Evolutionary conservation across 30 jellyfish, hydroid and myxozoan species (phyloP), one percentile per base, ranked within the genome.

Genomic region (Mastigias papua): DNA sequence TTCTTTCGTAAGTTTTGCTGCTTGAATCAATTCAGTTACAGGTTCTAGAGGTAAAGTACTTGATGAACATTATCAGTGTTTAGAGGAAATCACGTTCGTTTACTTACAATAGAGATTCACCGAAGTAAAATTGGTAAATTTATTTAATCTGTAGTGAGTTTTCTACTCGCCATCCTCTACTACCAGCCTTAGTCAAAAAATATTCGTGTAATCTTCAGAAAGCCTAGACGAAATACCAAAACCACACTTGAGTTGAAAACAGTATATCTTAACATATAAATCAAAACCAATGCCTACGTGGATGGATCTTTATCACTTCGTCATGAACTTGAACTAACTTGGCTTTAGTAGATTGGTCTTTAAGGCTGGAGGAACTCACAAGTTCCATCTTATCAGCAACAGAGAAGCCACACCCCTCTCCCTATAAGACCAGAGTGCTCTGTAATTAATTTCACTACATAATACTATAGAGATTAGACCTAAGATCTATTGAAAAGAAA

Each of bases 371-470:
- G 16, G 97, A 82, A 8, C 32, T 26, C 64, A 82, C 33, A 37
- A 90, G 64, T 34, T 81, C 86, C 35, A 81, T 23, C 37, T 80
- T 76, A 69, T 90, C 97, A 2, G 81, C 50, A 5, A 16, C 51
- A 32, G 82, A 49, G 30, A 50, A 67, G 1, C 51, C 32, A 29
- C 35, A 19, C 17, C 91, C 89, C 17, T 90, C 94, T 29, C 69
- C 84, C 97, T 90, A 54, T 30, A 49, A 42, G 32, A 63, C 0
- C 34, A 37, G 1, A 73, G 17, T n/a, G 23, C 17, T 26, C 17
- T 31, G 1, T 13, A 30, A 28, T 21, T 0, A 26, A 16, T 0
- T 9, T 65, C 15, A 17, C 23, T n/a, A n/a, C n/a, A n/a, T n/a
- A n/a, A n/a, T n/a, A n/a, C n/a, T n/a, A n/a, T n/a, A n/a, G n/a